Conservation (phyloP, 2,888 invertebrate genomes). For the Venusia cambrica region DNA sequence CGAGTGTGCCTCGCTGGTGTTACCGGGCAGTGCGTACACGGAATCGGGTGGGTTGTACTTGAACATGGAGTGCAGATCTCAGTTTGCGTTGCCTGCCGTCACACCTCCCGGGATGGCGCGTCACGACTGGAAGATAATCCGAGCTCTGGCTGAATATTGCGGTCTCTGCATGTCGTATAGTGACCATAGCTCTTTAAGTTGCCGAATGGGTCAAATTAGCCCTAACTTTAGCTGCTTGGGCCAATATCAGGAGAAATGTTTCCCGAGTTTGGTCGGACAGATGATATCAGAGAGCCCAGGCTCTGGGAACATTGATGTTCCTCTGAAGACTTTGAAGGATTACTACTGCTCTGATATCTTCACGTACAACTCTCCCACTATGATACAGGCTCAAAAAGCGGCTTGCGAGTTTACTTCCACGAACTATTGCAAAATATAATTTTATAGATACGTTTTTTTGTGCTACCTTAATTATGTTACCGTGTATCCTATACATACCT, state of each 20-base stretch:
- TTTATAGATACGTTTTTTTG: constrained; percentile 6
- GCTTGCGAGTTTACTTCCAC: constrained; percentile 38
- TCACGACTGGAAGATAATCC: constrained; percentile 98
- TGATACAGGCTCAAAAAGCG: constrained; percentile 58
- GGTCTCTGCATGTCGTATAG: constrained; percentile 49
- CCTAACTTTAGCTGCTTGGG: constrained; percentile 55
- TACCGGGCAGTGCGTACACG: constrained; percentile 98
- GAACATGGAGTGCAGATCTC: constrained; percentile 97
- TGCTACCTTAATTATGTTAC: constrained; percentile 1
- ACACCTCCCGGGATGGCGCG: constrained; percentile 96
- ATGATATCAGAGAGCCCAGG: constrained; percentile 23
- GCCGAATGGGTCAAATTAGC: constrained; percentile 57
- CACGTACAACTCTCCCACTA: constrained; percentile 61
- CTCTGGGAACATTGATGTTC: constrained; percentile 37
- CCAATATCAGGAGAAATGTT: constrained; percentile 50
- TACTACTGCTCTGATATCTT: constrained; percentile 68
- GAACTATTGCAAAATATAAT: constrained; percentile 34
- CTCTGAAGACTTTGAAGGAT: constrained; percentile 50
- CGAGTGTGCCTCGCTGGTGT: constrained; percentile 91
- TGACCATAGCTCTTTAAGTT: constrained; percentile 44
- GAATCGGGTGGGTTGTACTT: constrained; percentile 97
- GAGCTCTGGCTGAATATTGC: constrained; percentile 61
- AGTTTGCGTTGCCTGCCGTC: constrained; percentile 92
- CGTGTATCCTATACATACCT: too few species aligned
- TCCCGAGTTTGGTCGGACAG: constrained; percentile 35